These are phyloP conservation scores for Sitodiplosis mosellana DNA, from an alignment of 1,140 invertebrate species.

Conservation along the genomic window DNA sequence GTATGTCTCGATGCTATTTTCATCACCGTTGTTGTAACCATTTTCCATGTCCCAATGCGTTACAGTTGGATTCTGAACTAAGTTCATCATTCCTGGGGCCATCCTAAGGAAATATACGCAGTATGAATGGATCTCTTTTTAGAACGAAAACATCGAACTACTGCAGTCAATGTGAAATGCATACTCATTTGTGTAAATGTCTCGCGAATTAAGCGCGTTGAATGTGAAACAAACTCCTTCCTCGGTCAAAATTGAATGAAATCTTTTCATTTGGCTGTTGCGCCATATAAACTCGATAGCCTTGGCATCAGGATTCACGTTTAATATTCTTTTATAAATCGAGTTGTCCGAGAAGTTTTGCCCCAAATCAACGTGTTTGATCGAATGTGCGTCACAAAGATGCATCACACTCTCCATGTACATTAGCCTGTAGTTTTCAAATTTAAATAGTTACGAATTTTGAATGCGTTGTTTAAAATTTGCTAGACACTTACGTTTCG, in stretches of 20 bases:
- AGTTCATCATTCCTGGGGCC: background rate
- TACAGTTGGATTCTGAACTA: background rate
- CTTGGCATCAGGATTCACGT: conserved; percentile 31
- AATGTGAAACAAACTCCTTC: conserved; percentile 52
- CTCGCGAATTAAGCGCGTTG: conserved; percentile 37
- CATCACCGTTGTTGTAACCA: too few species aligned
- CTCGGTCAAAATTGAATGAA: conserved; percentile 41
- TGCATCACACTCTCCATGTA: conserved; percentile 11
- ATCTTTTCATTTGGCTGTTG: conserved; percentile 30
- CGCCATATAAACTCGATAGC: conserved; percentile 35
- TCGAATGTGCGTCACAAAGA: conserved; percentile 18
- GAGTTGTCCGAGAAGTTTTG: conserved; percentile 5
- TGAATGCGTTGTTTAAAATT: too few species aligned
- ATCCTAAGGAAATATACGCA: background rate
- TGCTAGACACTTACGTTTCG: too few species aligned
- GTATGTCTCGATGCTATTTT: too few species aligned
- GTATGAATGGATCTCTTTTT: background rate
- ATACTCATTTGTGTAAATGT: conserved; percentile 35
- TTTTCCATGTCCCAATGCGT: conserved; percentile 37
- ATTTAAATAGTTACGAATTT: too few species aligned
- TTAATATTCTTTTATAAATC: too few species aligned
- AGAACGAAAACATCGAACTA: conserved; percentile 9
- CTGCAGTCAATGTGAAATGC: conserved; percentile 19
- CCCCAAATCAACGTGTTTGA: too few species aligned
- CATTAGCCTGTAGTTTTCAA: background rate